Conservation (phyloP, 2,888 invertebrate species). For the Timandra comae region DNA sequence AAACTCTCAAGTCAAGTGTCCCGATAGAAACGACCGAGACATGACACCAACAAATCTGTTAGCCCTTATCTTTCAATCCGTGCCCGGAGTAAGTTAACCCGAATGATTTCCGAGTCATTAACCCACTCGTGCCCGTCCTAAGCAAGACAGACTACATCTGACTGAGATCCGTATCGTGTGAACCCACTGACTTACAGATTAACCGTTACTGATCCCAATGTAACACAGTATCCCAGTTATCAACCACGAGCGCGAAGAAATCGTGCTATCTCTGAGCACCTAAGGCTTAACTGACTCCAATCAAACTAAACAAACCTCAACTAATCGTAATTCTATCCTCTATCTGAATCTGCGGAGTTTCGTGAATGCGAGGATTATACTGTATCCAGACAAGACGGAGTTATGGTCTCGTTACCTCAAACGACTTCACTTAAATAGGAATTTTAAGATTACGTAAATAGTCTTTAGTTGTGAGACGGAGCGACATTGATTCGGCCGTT, state of each 20-base stretch:
- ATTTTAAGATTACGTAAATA: constrained; percentile 35
- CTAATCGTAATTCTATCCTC: constrained; percentile 71
- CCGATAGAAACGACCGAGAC: constrained; percentile 34
- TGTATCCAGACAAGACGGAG: constrained; percentile 58
- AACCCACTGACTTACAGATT: constrained; percentile 66
- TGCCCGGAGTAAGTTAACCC: constrained; percentile 65
- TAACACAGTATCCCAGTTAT: constrained; percentile 67
- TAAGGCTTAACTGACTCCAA: constrained; percentile 66
- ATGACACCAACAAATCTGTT: constrained; percentile 69
- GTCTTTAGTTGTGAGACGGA: constrained; percentile 28
- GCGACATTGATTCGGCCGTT: constrained; percentile 35
- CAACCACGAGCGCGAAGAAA: constrained; percentile 68
- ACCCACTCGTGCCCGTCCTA: constrained; percentile 64
- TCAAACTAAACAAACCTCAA: constrained; percentile 73
- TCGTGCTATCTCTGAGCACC: constrained; percentile 71
- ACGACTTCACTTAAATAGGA: constrained; percentile 47
- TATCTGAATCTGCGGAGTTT: constrained; percentile 60
- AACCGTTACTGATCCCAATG: constrained; percentile 54
- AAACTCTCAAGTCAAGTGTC: constrained; percentile 24
- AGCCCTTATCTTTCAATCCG: constrained; percentile 71
- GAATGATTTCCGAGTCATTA: constrained; percentile 76
- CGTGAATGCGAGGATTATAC: constrained; percentile 59
- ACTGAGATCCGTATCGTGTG: constrained; percentile 71
- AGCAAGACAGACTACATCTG: constrained; percentile 75
- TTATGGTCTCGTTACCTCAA: constrained; percentile 68